These are phyloP conservation scores for Leptinotarsa lineolata DNA, from an alignment of 1,140 invertebrate species.

Conservation along the genomic window DNA sequence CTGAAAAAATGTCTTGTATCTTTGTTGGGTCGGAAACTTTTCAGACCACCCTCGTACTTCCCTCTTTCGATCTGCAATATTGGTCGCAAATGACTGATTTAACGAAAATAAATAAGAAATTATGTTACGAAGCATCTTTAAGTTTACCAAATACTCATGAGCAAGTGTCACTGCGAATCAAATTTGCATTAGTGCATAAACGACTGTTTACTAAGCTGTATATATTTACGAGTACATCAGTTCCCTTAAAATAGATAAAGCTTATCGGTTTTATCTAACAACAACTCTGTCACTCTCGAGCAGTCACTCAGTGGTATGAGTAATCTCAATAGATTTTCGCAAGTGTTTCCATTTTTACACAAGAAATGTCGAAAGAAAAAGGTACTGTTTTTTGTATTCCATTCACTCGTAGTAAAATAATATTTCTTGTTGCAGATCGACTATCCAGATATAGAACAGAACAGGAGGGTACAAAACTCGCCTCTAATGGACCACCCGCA, in stretches of 20 bases:
- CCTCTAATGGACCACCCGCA: constrained; percentile 57
- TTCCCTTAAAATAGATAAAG: not conserved
- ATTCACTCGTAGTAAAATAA: not conserved
- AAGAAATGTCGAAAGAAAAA: constrained; percentile 8
- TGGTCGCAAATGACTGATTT: too few relatives aligned
- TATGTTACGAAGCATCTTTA: not conserved
- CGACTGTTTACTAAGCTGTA: not conserved
- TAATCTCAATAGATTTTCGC: not conserved
- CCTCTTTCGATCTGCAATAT: too few relatives aligned
- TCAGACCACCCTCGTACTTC: too few relatives aligned
- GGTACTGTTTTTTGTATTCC: not conserved
- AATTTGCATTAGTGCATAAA: not conserved
- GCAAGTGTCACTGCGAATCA: not conserved
- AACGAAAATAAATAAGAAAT: too few relatives aligned
- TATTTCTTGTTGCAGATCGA: constrained; percentile 69
- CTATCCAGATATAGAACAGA: constrained; percentile 74
- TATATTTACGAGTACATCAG: not conserved
- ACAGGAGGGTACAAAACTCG: constrained; percentile 52
- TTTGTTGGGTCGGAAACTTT: too few relatives aligned
- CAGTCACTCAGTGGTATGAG: constrained; percentile 11
- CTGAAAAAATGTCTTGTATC: too few relatives aligned
- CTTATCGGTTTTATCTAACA: constrained; percentile 9
- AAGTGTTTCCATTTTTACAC: constrained; percentile 5
- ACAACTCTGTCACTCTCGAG: not conserved
- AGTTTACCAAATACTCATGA: not conserved